Percentiles rank a stretch among this genome's conserved stretches.
Evolutionary conservation across 2,888 invertebrate species (phyloP).

Genomic region (Microchrysa polita): DNA sequence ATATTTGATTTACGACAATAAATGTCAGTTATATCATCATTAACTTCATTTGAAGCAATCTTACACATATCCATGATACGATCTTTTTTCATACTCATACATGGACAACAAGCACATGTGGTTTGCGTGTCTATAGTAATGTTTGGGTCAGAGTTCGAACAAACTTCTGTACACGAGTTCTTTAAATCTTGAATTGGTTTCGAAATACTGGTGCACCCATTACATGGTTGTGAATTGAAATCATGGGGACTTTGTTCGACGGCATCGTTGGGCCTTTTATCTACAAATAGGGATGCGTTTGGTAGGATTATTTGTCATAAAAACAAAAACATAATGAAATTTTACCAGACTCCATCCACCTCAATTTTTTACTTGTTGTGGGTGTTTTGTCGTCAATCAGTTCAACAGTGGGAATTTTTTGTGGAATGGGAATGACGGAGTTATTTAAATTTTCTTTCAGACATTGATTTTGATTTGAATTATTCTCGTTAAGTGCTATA

Average conservation of each 20-base stretch:
- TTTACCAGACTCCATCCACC: no score
- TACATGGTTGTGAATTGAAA: neutral
- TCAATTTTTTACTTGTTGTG: no score
- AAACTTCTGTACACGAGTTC: neutral
- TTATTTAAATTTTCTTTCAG: neutral
- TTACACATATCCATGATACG: slow-evolving; percentile 21
- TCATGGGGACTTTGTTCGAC: neutral
- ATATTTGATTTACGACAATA: slow-evolving; percentile 17
- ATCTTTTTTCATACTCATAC: slow-evolving; percentile 29
- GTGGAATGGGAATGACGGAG: no score
- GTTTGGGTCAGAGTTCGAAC: no score
- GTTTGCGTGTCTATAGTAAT: neutral
- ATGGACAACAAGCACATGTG: slow-evolving; percentile 16
- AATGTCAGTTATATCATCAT: neutral
- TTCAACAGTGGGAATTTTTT: no score
- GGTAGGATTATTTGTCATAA: no score
- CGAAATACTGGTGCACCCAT: neutral
- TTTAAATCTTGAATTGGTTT: neutral
- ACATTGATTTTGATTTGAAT: neutral
- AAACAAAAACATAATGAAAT: neutral
- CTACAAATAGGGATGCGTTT: no score
- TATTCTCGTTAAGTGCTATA: neutral
- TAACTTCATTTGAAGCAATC: neutral
- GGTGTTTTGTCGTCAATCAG: no score
- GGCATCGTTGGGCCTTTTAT: no score